phyloP scores from a whole-genome alignment of 2,888 invertebrate genomes.

The Platerodrilus igneus region DNA sequence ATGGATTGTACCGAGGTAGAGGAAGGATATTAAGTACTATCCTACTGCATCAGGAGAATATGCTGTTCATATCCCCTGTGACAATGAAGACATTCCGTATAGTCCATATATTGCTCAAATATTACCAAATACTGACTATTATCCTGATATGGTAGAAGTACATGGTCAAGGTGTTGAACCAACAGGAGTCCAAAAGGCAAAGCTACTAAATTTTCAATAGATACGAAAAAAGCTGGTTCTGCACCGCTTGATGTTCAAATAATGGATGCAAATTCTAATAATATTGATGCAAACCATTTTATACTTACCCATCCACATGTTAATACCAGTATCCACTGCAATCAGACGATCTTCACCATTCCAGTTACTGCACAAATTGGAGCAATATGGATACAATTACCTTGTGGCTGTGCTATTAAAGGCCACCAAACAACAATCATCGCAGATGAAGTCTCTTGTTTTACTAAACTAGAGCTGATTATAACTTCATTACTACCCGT shows the following conservation, averaged over 20 bases:
- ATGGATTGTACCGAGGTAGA: slow-evolving; percentile 97
- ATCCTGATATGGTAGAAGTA: slow-evolving; percentile 70
- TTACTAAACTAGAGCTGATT: too few relatives aligned
- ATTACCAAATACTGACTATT: slow-evolving; percentile 64
- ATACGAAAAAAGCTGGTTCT: slow-evolving; percentile 68
- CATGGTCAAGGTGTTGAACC: slow-evolving; percentile 68
- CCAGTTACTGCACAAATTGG: too few relatives aligned
- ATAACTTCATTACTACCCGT: too few relatives aligned
- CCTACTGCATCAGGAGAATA: slow-evolving; percentile 81
- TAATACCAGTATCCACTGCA: too few relatives aligned
- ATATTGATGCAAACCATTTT: too few relatives aligned
- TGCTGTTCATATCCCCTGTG: slow-evolving; percentile 79
- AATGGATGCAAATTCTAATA: too few relatives aligned
- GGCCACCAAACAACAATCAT: too few relatives aligned
- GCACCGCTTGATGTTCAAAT: slow-evolving; percentile 65
- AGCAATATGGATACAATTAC: too few relatives aligned
- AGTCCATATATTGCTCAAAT: slow-evolving; percentile 83
- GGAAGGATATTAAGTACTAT: slow-evolving; percentile 93
- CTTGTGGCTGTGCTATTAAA: too few relatives aligned
- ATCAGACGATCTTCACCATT: too few relatives aligned
- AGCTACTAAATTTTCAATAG: slow-evolving; percentile 73
- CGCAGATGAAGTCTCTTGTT: too few relatives aligned
- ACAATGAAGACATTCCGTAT: slow-evolving; percentile 84
- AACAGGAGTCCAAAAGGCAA: slow-evolving; percentile 61
- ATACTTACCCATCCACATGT: too few relatives aligned